Conservation (phyloP, 2,113 vertebrate species). For the Actenoides hombroni region DNA sequence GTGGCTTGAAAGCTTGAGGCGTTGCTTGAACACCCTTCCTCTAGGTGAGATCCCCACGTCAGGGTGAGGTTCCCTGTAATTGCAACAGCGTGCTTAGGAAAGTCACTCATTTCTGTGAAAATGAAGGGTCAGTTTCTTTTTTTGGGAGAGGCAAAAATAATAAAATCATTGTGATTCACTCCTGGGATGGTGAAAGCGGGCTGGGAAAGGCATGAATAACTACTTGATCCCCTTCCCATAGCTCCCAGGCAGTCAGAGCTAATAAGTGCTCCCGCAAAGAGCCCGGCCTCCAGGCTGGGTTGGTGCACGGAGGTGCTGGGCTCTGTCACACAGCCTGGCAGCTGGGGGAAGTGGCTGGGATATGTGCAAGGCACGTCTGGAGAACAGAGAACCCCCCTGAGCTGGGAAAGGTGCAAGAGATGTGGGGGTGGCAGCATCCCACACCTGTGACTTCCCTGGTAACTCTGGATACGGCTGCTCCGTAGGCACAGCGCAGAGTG, state of each 20-base stretch:
- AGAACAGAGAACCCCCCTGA: background rate
- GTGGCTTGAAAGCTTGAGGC: fast-evolving
- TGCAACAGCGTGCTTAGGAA: background rate
- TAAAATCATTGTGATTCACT: background rate
- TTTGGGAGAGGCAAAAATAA: background rate
- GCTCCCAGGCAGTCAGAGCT: background rate
- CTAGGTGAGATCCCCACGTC: background rate
- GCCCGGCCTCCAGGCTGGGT: background rate
- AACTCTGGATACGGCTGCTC: background rate
- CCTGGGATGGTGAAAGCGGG: background rate
- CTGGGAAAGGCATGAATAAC: background rate
- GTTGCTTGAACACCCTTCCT: fast-evolving
- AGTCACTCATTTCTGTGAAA: background rate
- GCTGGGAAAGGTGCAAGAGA: background rate
- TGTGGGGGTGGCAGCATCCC: background rate
- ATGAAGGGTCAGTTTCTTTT: background rate
- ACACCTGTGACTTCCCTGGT: background rate
- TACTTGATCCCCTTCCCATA: background rate
- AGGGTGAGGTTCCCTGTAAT: background rate
- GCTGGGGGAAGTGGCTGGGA: background rate
- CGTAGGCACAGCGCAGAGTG: fast-evolving
- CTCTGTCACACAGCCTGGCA: background rate
- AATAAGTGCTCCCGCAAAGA: background rate
- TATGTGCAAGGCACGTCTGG: background rate
- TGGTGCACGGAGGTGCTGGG: background rate